These are phyloP conservation scores for Trichonephila clavata DNA, from an alignment of 1,140 invertebrate genomes.

Conservation along the genomic window DNA sequence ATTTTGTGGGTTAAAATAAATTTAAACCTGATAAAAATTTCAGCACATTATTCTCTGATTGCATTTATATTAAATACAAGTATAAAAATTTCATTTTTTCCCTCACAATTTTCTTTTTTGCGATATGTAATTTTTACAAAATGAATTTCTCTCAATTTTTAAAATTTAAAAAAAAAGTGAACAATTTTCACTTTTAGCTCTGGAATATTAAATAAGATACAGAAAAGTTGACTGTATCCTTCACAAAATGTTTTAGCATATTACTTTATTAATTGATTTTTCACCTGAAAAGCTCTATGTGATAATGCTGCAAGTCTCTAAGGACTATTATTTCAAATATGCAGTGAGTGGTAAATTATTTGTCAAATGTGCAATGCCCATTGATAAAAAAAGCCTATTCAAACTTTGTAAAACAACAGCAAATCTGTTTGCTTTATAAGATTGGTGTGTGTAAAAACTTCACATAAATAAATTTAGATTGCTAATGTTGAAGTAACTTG, in stretches of 20 bases:
- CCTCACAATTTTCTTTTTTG: not conserved
- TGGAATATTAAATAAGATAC: slow-evolving; percentile 32
- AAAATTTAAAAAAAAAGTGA: not conserved
- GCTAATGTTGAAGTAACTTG: not conserved
- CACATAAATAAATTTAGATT: slow-evolving; percentile 64
- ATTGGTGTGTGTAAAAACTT: slow-evolving; percentile 62
- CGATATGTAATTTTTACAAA: slow-evolving; percentile 29
- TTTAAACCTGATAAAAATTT: slow-evolving; percentile 23
- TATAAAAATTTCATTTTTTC: slow-evolving; percentile 18
- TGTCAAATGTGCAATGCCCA: slow-evolving; percentile 56
- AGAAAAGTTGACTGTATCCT: slow-evolving; percentile 68
- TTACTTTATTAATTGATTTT: slow-evolving; percentile 36
- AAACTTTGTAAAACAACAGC: slow-evolving; percentile 65
- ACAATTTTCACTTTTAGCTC: slow-evolving; percentile 23
- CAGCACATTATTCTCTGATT: not conserved
- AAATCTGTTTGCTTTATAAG: slow-evolving; percentile 56
- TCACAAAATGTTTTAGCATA: slow-evolving; percentile 17
- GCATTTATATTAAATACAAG: not conserved
- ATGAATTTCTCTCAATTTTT: slow-evolving; percentile 14
- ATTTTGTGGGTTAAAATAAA: not conserved
- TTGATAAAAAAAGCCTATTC: slow-evolving; percentile 62
- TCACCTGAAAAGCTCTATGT: slow-evolving; percentile 67
- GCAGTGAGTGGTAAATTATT: slow-evolving; percentile 52
- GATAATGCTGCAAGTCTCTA: slow-evolving; percentile 57
- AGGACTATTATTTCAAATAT: slow-evolving; percentile 61